These are phyloP conservation scores for Silurus aristotelis DNA, from an alignment of 2,797 vertebrate species.

Conservation along the genomic window DNA sequence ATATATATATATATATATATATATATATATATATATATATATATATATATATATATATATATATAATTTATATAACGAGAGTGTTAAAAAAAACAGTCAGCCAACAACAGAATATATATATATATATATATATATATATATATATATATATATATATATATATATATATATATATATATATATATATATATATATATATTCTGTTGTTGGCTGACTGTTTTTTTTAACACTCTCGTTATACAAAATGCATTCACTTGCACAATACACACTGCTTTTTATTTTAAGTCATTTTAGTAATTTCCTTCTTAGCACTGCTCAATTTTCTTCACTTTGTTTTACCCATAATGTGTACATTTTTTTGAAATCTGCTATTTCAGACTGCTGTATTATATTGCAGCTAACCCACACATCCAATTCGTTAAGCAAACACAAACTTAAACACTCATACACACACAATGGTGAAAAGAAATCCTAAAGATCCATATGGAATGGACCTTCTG, in stretches of 20 bases:
- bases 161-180: too few species aligned
- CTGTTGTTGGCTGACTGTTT: too few species aligned
- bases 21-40: too few species aligned
- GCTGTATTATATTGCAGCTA: background rate
- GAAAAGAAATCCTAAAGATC: slow-evolving; percentile 11
- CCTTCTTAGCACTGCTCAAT: background rate
- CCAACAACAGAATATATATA: too few species aligned
- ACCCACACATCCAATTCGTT: background rate
- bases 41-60: too few species aligned
- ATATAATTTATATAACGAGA: background rate
- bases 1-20: too few species aligned
- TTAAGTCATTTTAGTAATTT: background rate
- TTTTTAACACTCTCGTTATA: background rate
- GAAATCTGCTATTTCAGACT: background rate
- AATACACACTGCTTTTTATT: background rate
- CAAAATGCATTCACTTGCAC: background rate
- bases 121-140: too few species aligned
- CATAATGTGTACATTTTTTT: background rate
- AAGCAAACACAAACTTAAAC: background rate
- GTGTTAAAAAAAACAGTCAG: background rate
- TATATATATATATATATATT: too few species aligned
- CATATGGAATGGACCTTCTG: slow-evolving; percentile 23
- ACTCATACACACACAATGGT: background rate
- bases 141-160: too few species aligned
- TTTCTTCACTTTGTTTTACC: too few species aligned